Evolutionary conservation across 2,797 vertebrate species (phyloP), one percentile per base, ranked within the genome.

Genomic region (Crenichthys baileyi): DNA sequence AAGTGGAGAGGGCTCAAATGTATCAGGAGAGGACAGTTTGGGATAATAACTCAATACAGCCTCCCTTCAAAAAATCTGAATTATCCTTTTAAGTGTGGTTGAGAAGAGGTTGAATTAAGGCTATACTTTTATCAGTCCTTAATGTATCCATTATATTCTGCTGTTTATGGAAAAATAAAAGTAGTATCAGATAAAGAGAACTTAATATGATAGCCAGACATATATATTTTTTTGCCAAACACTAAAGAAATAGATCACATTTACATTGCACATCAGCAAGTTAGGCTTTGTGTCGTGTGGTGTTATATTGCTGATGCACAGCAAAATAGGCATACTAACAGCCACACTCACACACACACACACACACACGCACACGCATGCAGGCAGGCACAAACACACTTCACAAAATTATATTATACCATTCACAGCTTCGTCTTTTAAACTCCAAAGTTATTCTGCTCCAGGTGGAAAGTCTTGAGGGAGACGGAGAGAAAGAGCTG

Each of bases 391-490:
- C 48, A 46, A 7, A 39, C 41, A 15, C 53, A 39, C 29, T 12
- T 29, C 71, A 56, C 29, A 55, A 36, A 20, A 61, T 31, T 53
- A 61, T 75, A 77, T 36, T 36, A 36, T 73, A 75, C 51, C 74
- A 77, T 56, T 79, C 72, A 75, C 71, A 77, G 77, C 73, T 82
- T 22, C 80, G 85, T 83, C 78, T 72, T 60, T 87, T 88, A 85
- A 83, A 78, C 77, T 85, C 70, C n/a, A 84, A 88, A 89, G 77
- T 83, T 89, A 79, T 85, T 88, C 88, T 89, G 76, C 87, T 94
- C 85, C 72, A 87, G 73, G 46, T 70, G 20, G 73, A 67, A 86
- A 85, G 70, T 83, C 78, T 78, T 55, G 77, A 53, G 58, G 75
- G 81, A 86, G 75, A 81, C 6, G 79, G 79, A 83, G 85, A 85